Evolutionary conservation across 2,888 invertebrate genomes (phyloP).

Genomic region (Eledona agricola): DNA sequence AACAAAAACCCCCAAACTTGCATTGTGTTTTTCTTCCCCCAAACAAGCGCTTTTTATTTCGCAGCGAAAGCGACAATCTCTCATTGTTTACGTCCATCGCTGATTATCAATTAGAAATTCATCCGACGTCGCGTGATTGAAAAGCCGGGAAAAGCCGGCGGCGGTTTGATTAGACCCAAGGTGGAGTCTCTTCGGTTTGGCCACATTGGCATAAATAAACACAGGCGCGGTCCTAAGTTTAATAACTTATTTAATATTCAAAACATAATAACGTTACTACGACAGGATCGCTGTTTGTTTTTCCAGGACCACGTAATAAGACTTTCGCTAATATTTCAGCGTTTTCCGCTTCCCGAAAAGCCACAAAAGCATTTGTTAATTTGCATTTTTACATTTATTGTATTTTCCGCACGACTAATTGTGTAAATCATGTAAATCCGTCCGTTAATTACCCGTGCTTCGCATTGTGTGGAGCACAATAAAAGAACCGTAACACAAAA

Average conservation of each 20-base stretch:
- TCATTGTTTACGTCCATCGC: slow-evolving; percentile 13
- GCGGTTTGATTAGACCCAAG: slow-evolving; percentile 31
- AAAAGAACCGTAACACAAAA: slow-evolving; percentile 38
- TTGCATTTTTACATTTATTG: slow-evolving; percentile 55
- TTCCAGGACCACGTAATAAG: slow-evolving; percentile 16
- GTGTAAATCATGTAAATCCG: slow-evolving; percentile 61
- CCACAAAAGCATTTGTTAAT: slow-evolving; percentile 53
- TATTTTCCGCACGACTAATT: slow-evolving; percentile 59
- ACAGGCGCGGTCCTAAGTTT: slow-evolving; percentile 30
- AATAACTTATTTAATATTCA: slow-evolving; percentile 37
- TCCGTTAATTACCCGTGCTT: slow-evolving; percentile 56
- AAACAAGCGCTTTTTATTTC: slow-evolving; percentile 22
- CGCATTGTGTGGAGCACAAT: slow-evolving; percentile 48
- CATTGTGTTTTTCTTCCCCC: slow-evolving; percentile 29
- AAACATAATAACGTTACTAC: slow-evolving; percentile 22
- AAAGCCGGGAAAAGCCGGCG: slow-evolving; percentile 22
- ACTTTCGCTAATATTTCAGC: slow-evolving; percentile 3
- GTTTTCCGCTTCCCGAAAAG: not conserved
- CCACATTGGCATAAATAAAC: slow-evolving; percentile 35
- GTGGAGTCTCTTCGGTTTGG: slow-evolving; percentile 23
- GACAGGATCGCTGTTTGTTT: slow-evolving; percentile 19
- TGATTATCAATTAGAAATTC: slow-evolving; percentile 14
- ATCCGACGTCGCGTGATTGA: slow-evolving; percentile 11
- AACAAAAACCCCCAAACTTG: slow-evolving; percentile 30
- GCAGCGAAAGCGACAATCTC: slow-evolving; percentile 5